These are phyloP conservation scores for Nemoura dubitans DNA, from an alignment of 2,888 invertebrate genomes.

Conservation along the genomic window DNA sequence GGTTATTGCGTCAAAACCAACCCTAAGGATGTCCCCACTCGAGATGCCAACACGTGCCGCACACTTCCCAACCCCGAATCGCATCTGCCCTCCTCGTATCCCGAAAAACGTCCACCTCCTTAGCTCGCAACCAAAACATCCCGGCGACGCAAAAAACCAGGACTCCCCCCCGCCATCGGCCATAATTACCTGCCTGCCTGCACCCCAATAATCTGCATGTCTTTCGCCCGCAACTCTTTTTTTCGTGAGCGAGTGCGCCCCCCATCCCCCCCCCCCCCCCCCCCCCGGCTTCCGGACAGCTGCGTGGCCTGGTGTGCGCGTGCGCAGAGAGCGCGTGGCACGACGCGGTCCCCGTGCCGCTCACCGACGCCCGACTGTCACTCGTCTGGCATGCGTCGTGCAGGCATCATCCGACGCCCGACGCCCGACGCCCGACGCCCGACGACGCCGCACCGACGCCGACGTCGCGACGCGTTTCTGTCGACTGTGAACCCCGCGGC, in stretches of 20 bases:
- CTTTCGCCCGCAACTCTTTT: neutral
- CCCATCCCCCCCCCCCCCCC: neutral
- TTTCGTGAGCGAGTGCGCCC: neutral
- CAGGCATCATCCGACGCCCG: neutral
- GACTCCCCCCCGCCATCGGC: no score
- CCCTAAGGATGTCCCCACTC: no score
- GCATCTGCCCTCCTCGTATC: neutral
- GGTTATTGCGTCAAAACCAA: no score
- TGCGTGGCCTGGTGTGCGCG: neutral
- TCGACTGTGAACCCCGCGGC: neutral
- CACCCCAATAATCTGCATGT: constrained; percentile 12
- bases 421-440: neutral
- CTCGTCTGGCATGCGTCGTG: neutral
- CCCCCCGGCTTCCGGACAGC: neutral
- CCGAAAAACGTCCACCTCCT: neutral
- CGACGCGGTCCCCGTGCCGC: neutral
- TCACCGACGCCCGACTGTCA: neutral
- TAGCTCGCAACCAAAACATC: neutral
- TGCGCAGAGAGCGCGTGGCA: neutral
- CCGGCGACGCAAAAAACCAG: no score
- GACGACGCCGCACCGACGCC: neutral
- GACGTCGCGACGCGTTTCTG: neutral
- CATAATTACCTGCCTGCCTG: neutral
- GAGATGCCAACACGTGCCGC: neutral
- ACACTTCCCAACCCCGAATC: neutral